Evolutionary conservation across 1,140 invertebrate genomes (phyloP), one percentile per base, ranked within the genome.

Genomic region (Phymorhynchus buccinoides): DNA sequence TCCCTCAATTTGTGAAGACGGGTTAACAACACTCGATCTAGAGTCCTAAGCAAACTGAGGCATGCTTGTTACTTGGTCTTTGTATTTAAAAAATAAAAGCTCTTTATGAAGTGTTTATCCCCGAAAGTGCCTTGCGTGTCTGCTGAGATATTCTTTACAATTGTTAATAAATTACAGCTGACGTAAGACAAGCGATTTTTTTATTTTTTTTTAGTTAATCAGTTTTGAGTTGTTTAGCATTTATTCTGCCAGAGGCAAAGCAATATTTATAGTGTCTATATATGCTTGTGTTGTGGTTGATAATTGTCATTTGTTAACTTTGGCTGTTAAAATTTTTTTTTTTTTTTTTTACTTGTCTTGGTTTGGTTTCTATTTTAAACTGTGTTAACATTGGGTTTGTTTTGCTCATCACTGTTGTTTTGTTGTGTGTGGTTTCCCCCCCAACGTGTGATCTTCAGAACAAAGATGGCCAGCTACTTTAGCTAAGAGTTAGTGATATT

Each of bases 401-500:
- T 27, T 62, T 62, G 56, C 56, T 4, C 22, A 18, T 62, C n/a
- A 62, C 56, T 52, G 12, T 52, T 0, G 6, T 48, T 12, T 62
- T 62, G 22, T 22, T 62, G n/a, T 22, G n/a, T n/a, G n/a, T n/a
- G n/a, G n/a, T n/a, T n/a, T n/a, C n/a, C n/a, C n/a, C n/a, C n/a
- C n/a, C n/a, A 62, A 6, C n/a, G 56, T 62, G 56, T 62, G 12
- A 62, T 62, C 4, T 27, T 62, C n/a, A 27, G 56, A 62, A 62
- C 56, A 62, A n/a, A 62, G 56, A 62, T 62, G 56, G 56, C 56
- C 56, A 22, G 22, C 56, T 62, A 62, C 56, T 62, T 62, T 62
- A 18, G 12, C 22, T 9, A 52, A 52, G 22, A 14, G 48, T 52
- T 52, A 52, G 48, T 52, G 48, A 52, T 52, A 52, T 18, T 14